These are phyloP conservation scores for Ailuropoda melanoleuca DNA, from an alignment of 2,113 vertebrate genomes.

Conservation along the genomic window DNA sequence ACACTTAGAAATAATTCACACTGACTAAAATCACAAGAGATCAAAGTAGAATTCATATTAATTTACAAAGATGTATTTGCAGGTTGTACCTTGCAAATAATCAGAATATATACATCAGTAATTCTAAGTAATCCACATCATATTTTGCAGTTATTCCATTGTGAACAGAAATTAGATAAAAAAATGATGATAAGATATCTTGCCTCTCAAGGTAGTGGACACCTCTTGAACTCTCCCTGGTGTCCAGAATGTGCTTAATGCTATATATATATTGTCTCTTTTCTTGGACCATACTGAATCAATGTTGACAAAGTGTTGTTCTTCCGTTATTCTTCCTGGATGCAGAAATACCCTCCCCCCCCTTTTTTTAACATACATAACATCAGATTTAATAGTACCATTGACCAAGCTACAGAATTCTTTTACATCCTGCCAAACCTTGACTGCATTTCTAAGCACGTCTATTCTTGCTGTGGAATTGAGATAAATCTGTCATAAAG, in stretches of 20 bases:
- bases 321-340: neutral
- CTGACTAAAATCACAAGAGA: neutral
- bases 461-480: slow-evolving; percentile 15
- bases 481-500: neutral
- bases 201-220: neutral
- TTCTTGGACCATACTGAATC: neutral
- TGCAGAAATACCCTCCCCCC: neutral
- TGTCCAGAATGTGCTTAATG: neutral
- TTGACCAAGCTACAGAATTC: neutral
- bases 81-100: neutral
- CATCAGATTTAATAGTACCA: slow-evolving; percentile 21
- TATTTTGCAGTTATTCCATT: neutral
- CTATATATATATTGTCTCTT: neutral
- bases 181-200: neutral
- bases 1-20: neutral
- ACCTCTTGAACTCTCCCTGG: neutral
- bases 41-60: neutral
- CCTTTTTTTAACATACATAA: neutral
- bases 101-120: neutral
- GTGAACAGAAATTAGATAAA: neutral
- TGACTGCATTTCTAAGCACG: slow-evolving; percentile 39
- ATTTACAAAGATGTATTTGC: neutral
- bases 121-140: neutral
- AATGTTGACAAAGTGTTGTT: neutral
- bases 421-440: neutral